Percentiles rank a stretch among this genome's conserved stretches.
Conservation (phyloP, 2,113 vertebrate genomes). For the Chamaea fasciata region DNA sequence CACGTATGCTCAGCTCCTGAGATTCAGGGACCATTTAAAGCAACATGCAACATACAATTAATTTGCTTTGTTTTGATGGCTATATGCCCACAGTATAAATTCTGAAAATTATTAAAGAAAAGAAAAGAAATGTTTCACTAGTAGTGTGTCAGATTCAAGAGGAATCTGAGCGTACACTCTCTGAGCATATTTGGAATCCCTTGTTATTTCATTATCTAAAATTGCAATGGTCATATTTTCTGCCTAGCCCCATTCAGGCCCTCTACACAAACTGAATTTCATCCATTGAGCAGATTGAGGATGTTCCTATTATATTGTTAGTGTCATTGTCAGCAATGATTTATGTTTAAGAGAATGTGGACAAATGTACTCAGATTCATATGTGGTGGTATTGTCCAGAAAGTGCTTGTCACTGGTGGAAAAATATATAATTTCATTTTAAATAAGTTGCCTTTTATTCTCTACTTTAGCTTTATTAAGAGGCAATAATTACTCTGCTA, state of each 20-base stretch:
- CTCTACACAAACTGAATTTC: background rate
- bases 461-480: constrained; percentile 25
- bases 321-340: background rate
- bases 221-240: background rate
- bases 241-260: background rate
- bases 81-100: background rate
- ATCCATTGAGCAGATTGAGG: constrained; percentile 1
- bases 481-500: constrained; percentile 1
- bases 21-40: background rate
- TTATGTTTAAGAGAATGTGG: background rate
- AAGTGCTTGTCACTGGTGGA: background rate
- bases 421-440: background rate
- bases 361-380: background rate
- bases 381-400: background rate
- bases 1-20: background rate
- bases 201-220: background rate
- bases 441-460: background rate
- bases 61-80: background rate
- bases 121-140: background rate
- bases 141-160: background rate
- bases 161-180: background rate
- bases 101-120: background rate
- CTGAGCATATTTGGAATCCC: background rate
- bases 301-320: background rate
- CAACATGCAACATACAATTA: background rate